Percentiles rank a stretch among this genome's conserved stretches.
Evolutionary conservation across 2,113 vertebrate species (phyloP).

Genomic region (Origma solitaria): DNA sequence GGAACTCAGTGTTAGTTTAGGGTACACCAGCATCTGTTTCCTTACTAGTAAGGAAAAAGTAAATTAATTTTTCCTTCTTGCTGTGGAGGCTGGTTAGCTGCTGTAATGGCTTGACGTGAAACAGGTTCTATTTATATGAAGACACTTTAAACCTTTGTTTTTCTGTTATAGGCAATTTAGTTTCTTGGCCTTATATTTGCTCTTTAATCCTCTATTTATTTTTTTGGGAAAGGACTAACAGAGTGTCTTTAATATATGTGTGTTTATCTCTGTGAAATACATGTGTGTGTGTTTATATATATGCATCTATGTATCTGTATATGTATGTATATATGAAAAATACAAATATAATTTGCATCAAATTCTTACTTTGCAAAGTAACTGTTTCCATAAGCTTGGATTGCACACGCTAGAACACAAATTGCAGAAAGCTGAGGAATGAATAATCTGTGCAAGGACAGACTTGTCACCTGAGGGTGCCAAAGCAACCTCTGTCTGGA

Average conservation of each 20-base stretch:
- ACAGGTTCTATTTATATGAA: neutral
- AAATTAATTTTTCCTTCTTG: neutral
- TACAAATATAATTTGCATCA: neutral
- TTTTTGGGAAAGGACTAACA: neutral
- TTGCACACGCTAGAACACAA: accelerated
- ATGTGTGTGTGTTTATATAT: neutral
- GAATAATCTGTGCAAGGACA: neutral
- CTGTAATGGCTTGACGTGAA: neutral
- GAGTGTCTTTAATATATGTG: neutral
- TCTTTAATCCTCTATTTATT: neutral
- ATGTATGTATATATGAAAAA: neutral
- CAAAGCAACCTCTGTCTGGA: neutral
- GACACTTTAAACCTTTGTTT: neutral
- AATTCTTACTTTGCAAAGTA: neutral
- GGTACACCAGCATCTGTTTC: neutral
- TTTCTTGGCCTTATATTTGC: neutral
- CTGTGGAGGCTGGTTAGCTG: neutral
- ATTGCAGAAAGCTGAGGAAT: neutral
- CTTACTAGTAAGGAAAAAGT: neutral
- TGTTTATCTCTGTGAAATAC: neutral
- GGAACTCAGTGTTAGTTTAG: neutral
- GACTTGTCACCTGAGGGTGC: neutral
- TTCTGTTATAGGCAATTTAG: neutral
- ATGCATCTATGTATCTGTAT: too few species aligned
- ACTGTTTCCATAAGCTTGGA: neutral